phyloP scores from a whole-genome alignment of 2,888 invertebrate species.

The Zaprionus bogoriensis region DNA sequence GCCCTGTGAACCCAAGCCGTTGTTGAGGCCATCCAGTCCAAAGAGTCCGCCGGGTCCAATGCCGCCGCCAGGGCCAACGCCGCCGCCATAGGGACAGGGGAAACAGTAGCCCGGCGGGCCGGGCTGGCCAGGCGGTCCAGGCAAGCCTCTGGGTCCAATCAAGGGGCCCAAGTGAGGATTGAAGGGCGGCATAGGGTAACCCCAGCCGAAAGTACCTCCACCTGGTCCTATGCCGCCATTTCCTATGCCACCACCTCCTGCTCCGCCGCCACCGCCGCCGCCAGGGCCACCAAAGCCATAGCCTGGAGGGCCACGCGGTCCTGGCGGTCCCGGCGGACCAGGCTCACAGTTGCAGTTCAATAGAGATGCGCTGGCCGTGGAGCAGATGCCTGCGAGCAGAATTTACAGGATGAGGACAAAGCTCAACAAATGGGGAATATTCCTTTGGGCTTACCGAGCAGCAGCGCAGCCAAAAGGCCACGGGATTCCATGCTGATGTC shows the following conservation, averaged over 20 bases:
- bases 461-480: slow-evolving; percentile 26
- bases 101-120: slow-evolving; percentile 69
- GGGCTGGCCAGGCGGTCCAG: slow-evolving; percentile 68
- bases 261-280: not conserved
- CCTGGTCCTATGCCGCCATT: slow-evolving; percentile 18
- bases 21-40: too few relatives aligned
- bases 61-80: slow-evolving; percentile 22
- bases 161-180: slow-evolving; percentile 33
- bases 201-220: slow-evolving; percentile 44
- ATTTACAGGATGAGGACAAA: not conserved
- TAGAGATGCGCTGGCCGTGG: slow-evolving; percentile 37
- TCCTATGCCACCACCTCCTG: slow-evolving; percentile 4
- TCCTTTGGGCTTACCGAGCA: slow-evolving; percentile 48
- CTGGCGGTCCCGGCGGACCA: slow-evolving; percentile 54
- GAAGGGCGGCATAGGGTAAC: slow-evolving; percentile 48
- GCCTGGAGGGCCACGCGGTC: slow-evolving; percentile 50
- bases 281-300: slow-evolving; percentile 26
- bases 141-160: slow-evolving; percentile 56
- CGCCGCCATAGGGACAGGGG: slow-evolving; percentile 49
- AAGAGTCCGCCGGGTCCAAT: slow-evolving; percentile 11
- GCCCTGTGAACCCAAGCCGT: slow-evolving; percentile 16
- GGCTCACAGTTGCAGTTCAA: slow-evolving; percentile 67
- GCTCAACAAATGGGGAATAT: not conserved
- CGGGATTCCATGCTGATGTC: slow-evolving; percentile 41
- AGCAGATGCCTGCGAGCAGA: slow-evolving; percentile 34